A percentile compares a stretch with the other conserved stretches of the same genome.
phyloP scores from a whole-genome alignment of 2,797 vertebrate genomes.

The Calcarius lapponicus region DNA sequence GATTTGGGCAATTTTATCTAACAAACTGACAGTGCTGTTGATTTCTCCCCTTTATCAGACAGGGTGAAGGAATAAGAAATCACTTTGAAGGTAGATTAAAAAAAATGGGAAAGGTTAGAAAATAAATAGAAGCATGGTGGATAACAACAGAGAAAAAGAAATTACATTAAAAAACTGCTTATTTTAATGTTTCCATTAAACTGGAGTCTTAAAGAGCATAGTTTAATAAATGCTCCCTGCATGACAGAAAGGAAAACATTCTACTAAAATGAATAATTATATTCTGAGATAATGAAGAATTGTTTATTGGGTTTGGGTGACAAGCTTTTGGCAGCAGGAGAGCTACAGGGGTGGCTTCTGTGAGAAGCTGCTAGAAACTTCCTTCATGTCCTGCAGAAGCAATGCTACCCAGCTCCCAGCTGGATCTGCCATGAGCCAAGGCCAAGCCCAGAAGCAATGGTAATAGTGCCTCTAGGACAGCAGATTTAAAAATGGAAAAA shows the following conservation, averaged over 20 bases:
- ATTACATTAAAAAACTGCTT: background rate
- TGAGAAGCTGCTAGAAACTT: background rate
- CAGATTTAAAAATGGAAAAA: background rate
- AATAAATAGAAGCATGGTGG: background rate
- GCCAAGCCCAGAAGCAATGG: background rate
- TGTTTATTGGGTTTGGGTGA: background rate
- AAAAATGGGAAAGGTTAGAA: background rate
- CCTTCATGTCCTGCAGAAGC: background rate
- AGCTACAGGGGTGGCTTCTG: background rate
- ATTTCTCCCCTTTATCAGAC: background rate
- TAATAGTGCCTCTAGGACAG: too few species aligned
- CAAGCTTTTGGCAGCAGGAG: accelerated
- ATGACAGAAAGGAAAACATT: background rate
- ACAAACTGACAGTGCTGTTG: background rate
- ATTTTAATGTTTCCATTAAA: background rate
- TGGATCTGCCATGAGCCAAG: background rate
- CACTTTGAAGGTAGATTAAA: background rate
- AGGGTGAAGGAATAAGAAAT: background rate
- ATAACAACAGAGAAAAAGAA: background rate
- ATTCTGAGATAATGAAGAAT: background rate
- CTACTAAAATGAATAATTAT: background rate
- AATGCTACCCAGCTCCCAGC: background rate
- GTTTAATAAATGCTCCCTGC: background rate
- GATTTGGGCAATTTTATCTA: background rate
- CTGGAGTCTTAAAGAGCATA: background rate